Conservation (phyloP, 1,140 invertebrate species). For the Pseudomyrmex pallidus region DNA sequence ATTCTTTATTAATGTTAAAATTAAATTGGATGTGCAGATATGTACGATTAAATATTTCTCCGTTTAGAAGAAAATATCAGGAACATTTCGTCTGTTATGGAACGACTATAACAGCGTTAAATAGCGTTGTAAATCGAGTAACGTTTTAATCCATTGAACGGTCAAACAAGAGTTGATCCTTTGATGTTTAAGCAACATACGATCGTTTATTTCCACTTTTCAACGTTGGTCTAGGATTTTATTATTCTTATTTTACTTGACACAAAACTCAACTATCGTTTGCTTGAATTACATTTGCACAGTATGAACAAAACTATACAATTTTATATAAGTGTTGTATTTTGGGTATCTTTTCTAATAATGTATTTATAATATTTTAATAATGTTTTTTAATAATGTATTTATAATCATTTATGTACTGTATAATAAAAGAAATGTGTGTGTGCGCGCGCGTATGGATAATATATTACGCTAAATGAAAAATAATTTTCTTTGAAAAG, state of each 20-base stretch:
- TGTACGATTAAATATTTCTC: constrained; percentile 24
- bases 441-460: neutral
- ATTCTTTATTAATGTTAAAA: too few species aligned
- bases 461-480: neutral
- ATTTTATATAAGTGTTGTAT: too few species aligned
- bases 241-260: constrained; percentile 13
- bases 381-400: too few species aligned
- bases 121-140: neutral
- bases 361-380: too few species aligned
- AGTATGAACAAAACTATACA: too few species aligned
- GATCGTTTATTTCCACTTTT: constrained; percentile 23
- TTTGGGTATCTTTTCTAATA: too few species aligned
- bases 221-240: neutral
- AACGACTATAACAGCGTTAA: constrained; percentile 8
- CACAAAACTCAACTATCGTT: constrained; percentile 10
- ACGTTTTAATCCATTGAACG: neutral
- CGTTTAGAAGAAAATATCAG: neutral
- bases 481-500: too few species aligned
- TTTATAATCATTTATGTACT: too few species aligned
- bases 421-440: neutral
- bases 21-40: constrained; percentile 12
- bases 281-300: neutral
- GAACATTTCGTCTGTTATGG: neutral
- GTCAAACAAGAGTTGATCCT: neutral
- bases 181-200: constrained; percentile 34